Conservation (phyloP, 2,113 vertebrate genomes). For the Chlorodrepanis virens region DNA sequence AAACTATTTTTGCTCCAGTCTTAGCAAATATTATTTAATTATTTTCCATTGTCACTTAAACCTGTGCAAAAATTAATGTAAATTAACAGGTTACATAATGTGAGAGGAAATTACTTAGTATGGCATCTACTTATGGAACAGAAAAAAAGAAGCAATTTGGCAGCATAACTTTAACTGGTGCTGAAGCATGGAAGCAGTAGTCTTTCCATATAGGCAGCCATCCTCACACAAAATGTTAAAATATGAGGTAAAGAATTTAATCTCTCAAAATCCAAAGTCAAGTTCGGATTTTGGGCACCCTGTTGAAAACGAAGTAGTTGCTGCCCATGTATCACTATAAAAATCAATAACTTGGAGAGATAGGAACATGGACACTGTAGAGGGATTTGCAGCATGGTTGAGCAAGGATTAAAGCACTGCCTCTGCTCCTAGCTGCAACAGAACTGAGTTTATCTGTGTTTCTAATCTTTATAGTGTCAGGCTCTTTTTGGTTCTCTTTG, state of each 20-base stretch:
- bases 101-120: neutral
- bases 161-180: neutral
- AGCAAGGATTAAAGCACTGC: neutral
- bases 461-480: neutral
- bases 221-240: neutral
- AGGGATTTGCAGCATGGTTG: neutral
- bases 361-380: neutral
- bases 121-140: neutral
- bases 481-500: neutral
- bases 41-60: slow-evolving; percentile 18
- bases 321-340: neutral
- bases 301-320: neutral
- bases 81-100: slow-evolving; percentile 7
- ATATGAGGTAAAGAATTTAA: neutral
- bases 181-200: neutral
- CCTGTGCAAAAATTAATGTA: neutral
- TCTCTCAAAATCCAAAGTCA: neutral
- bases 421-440: neutral
- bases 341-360: neutral
- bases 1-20: slow-evolving; percentile 23
- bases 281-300: neutral
- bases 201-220: neutral
- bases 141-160: neutral
- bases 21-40: neutral
- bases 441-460: neutral